A percentile compares a stretch with the other conserved stretches of the same genome.
Evolutionary conservation across 2,113 vertebrate species (phyloP).

Genomic region (Hemiscyllium ocellatum): DNA sequence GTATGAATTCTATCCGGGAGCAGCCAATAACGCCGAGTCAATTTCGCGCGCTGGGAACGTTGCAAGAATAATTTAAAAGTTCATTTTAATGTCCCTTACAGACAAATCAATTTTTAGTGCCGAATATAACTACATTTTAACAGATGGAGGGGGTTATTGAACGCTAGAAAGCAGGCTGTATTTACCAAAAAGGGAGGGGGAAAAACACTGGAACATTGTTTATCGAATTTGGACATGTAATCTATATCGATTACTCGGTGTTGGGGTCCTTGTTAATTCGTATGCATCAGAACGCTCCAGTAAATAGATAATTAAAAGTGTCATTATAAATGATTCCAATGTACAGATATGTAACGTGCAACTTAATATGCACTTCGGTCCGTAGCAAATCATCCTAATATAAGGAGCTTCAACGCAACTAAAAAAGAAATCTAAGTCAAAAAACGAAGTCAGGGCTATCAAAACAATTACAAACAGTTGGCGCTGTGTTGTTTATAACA

Average conservation of each 20-base stretch:
- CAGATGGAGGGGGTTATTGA: slow-evolving; percentile 22
- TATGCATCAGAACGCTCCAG: slow-evolving; percentile 7
- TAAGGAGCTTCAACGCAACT: neutral
- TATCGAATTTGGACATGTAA: slow-evolving; percentile 31
- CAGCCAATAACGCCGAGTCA: neutral
- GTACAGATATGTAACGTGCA: slow-evolving; percentile 9
- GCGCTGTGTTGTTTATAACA: neutral
- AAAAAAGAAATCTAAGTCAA: neutral
- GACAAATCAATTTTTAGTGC: slow-evolving; percentile 25
- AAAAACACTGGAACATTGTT: neutral
- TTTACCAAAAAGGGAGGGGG: neutral
- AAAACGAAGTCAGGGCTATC: neutral
- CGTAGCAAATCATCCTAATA: neutral
- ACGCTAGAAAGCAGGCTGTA: neutral
- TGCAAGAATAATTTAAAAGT: neutral
- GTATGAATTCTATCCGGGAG: too few relatives aligned
- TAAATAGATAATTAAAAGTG: slow-evolving; percentile 35
- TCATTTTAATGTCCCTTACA: slow-evolving; percentile 21
- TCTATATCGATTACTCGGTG: slow-evolving; percentile 28
- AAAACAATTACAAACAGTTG: neutral
- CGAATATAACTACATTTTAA: slow-evolving; percentile 4
- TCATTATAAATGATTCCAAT: neutral
- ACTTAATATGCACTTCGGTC: neutral
- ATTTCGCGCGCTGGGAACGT: neutral
- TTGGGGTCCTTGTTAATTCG: slow-evolving; percentile 26